Conservation (phyloP, 1,140 invertebrate species). For the Drosophila kohkoa region DNA sequence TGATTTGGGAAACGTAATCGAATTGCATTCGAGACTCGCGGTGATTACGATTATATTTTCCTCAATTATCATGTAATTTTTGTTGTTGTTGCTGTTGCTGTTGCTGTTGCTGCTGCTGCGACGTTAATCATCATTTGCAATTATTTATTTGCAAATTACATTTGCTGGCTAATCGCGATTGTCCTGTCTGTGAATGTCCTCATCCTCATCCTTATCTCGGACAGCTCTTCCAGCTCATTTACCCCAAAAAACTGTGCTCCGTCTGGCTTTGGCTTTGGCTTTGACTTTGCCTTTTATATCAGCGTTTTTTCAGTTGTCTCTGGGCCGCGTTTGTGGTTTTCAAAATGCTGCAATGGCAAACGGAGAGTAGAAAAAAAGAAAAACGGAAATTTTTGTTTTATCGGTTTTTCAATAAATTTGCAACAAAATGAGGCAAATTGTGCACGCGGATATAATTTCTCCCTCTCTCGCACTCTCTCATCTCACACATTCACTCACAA, state of each 20-base stretch:
- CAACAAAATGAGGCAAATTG: conserved; percentile 60
- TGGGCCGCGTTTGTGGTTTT: conserved; percentile 7
- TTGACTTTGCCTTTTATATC: not conserved
- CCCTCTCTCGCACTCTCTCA: not conserved
- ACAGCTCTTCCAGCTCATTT: conserved; percentile 70
- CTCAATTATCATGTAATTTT: not conserved
- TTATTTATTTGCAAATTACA: conserved; percentile 46
- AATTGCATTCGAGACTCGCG: conserved; percentile 7
- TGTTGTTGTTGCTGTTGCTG: conserved; percentile 17
- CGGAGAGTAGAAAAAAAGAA: conserved; percentile 48
- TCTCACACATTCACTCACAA: too few species aligned
- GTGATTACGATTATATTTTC: conserved; percentile 26
- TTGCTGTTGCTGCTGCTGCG: conserved; percentile 33
- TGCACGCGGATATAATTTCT: conserved; percentile 14
- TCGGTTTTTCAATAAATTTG: conserved; percentile 73
- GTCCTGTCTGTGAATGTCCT: conserved; percentile 7
- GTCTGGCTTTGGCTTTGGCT: not conserved
- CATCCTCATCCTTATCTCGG: conserved; percentile 24
- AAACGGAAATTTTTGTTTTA: conserved; percentile 69
- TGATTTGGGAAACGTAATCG: conserved; percentile 14
- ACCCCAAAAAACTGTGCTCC: conserved; percentile 23
- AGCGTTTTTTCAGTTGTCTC: not conserved
- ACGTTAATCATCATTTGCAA: conserved; percentile 45
- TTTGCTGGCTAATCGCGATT: conserved; percentile 22
- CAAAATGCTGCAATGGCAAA: conserved; percentile 49